Evolutionary conservation across 30 jellyfish, hydroid and myxozoan species (phyloP), one percentile per base, ranked within the genome.

Genomic region (Turritopsis dohrnii): DNA sequence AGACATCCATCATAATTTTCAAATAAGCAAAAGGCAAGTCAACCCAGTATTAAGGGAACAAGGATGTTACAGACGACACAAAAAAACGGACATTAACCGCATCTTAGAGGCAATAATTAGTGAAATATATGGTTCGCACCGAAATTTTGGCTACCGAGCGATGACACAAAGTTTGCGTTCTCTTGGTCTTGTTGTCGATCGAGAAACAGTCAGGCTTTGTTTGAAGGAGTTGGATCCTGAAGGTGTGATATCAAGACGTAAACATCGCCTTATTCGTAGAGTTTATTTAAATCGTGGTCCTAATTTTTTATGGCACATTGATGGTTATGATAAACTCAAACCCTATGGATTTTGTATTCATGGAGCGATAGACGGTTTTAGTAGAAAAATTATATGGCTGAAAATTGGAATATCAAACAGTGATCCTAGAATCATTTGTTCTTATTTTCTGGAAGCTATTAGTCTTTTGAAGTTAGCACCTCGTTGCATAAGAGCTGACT

Each of bases 311-410:
- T 86, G 94, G 94, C 89, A 86, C 69, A 75, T 72, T 71, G 89
- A 86, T 65, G 89, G 94, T 8, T 79, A 86, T 84, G 88, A 79
- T 41, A 86, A 79, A 41, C 72, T 86, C 72, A 86, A 86, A 71
- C 94, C 85, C 53, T 86, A 23, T 72, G 85, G 94, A n/a, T 85
- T 85, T 79, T 84, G 83, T 18, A 85, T 85, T 52, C 90, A 83
- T 52, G 87, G 90, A 13, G 79, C 79, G 22, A 83, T 83, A 66
- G 93, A 85, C 52, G 88, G 93, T n/a, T 85, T 23, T 52, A 85
- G 93, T 85, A 82, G 84, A 29, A 84, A 74, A 84, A 85, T 76
- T 82, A 52, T 86, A 69, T 86, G 94, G 94, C 84, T 86, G 52
- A 71, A 71, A 23, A 72, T 86, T 31, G 85, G 66, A 54, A 80